Evolutionary conservation across 2,888 invertebrate species (phyloP), one percentile per base, ranked within the genome.

Genomic region (Scaptodrosophila latifasciaeformis): DNA sequence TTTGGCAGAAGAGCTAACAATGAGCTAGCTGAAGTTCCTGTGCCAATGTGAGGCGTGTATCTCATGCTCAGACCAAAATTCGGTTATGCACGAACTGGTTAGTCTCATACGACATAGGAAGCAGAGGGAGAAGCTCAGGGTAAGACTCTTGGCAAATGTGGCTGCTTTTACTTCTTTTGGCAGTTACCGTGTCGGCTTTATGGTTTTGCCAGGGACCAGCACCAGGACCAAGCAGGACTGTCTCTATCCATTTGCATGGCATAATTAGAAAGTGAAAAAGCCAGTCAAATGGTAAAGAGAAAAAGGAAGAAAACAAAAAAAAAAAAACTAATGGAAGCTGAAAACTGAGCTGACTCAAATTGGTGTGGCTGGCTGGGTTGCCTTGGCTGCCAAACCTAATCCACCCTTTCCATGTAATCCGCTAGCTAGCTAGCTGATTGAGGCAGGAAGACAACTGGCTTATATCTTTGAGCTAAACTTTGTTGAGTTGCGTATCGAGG

Each of bases 241-340:
- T 65, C 46, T 54, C 50, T 49, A 54, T 49, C 48, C 69, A 54
- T 63, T 78, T 68, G 21, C 76, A 60, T 60, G 76, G 56, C 68
- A 81, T 78, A 75, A 81, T 75, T 81, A 81, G 66, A 71, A 60
- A 63, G 51, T 66, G 49, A 54, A 65, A 7, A 24, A 24, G 24
- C n/a, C n/a, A n/a, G n/a, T n/a, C n/a, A n/a, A n/a, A n/a, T n/a
- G n/a, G n/a, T n/a, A n/a, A n/a, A n/a, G n/a, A n/a, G n/a, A n/a
- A n/a, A n/a, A n/a, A n/a, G n/a, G n/a, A n/a, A n/a, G n/a, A n/a
- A n/a, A n/a, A n/a, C n/a, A n/a, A 54, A 37, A 39, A 27, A 46
- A 37, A 34, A 21, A 31, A 50, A 48, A 60, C 77, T 61, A 80
- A 64, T 63, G 70, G 56, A 51, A 60, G 46, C 43, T 65, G 48